phyloP scores from a whole-genome alignment of 2,113 vertebrate species.

The Poeciliopsis turrubarensis region DNA sequence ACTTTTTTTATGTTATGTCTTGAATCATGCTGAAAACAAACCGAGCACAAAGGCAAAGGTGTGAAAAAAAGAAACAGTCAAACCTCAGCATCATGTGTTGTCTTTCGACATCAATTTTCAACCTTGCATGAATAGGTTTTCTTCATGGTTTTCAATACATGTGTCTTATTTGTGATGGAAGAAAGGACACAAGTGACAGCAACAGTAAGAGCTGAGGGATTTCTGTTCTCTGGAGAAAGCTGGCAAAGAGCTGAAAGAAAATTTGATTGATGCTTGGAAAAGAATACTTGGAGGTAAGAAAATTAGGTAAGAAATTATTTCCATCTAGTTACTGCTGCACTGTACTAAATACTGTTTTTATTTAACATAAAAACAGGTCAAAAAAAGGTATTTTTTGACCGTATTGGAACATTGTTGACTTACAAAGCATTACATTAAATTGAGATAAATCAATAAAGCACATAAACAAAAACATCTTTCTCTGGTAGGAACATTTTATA shows the following conservation, averaged over 20 bases:
- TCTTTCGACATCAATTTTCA: background rate
- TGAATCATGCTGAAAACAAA: background rate
- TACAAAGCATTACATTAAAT: background rate
- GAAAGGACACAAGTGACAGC: background rate
- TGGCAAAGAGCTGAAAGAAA: background rate
- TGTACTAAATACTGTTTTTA: no score
- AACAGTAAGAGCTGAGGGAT: conserved; percentile 1
- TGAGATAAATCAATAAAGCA: background rate
- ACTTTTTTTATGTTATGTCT: background rate
- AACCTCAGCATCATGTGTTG: background rate
- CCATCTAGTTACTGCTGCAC: no score
- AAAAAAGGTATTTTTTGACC: no score
- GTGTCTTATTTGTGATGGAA: conserved; percentile 5
- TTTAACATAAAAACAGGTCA: no score
- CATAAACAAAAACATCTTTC: background rate
- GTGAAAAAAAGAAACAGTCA: background rate
- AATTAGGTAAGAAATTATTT: background rate
- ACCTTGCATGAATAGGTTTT: background rate
- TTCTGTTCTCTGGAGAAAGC: conserved; percentile 6
- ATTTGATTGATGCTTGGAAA: background rate
- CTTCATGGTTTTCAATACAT: conserved; percentile 5
- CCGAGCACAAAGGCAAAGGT: background rate
- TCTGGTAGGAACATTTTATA: background rate
- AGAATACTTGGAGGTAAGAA: conserved; percentile 6
- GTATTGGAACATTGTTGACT: background rate